phyloP scores from a whole-genome alignment of 1,140 invertebrate species.

The Zaprionus ghesquierei region DNA sequence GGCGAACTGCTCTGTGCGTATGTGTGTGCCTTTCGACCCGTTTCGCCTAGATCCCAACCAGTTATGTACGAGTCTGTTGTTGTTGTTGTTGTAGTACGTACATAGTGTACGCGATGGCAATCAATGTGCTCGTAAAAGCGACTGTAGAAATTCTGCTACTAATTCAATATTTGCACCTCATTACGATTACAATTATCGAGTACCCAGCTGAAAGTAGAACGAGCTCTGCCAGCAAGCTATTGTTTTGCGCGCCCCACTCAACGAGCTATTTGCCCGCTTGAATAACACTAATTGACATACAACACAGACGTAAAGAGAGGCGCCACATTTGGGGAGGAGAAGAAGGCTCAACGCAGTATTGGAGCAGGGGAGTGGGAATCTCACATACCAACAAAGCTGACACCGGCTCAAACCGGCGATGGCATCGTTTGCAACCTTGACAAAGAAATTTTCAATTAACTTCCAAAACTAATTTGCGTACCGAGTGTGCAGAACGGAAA shows the following conservation, averaged over 20 bases:
- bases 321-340: too few species aligned
- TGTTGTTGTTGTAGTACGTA: neutral
- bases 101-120: slow-evolving; percentile 10
- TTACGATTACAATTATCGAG: slow-evolving; percentile 59
- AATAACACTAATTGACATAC: slow-evolving; percentile 71
- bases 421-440: slow-evolving; percentile 55
- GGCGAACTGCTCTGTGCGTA: neutral
- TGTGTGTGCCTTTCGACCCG: slow-evolving; percentile 31
- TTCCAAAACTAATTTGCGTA: slow-evolving; percentile 51
- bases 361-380: neutral
- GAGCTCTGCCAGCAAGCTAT: slow-evolving; percentile 3
- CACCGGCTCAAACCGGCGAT: too few species aligned
- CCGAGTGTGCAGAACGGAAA: slow-evolving; percentile 12
- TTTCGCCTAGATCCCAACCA: slow-evolving; percentile 41
- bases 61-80: slow-evolving; percentile 17
- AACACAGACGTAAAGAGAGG: slow-evolving; percentile 16
- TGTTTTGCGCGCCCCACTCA: slow-evolving; percentile 36
- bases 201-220: slow-evolving; percentile 17
- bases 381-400: too few species aligned
- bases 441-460: slow-evolving; percentile 73
- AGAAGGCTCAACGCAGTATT: neutral
- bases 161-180: slow-evolving; percentile 61
- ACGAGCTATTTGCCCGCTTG: slow-evolving; percentile 58
- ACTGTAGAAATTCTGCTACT: slow-evolving; percentile 17
- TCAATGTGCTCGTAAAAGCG: slow-evolving; percentile 49